phyloP scores from a whole-genome alignment of 2,888 invertebrate species.

The Erebia aethiops region DNA sequence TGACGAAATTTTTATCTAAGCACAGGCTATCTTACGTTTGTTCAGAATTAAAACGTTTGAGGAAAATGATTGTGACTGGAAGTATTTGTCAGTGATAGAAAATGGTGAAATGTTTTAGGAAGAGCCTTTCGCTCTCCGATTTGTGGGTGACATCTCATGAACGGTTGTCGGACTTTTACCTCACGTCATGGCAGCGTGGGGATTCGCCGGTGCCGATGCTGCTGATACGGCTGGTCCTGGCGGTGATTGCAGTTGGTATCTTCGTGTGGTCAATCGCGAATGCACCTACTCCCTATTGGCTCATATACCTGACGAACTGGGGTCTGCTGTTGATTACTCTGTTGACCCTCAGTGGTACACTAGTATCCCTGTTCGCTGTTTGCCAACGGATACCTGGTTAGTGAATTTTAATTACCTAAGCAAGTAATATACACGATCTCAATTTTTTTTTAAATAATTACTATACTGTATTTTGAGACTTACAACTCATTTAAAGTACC shows the following conservation, averaged over 20 bases:
- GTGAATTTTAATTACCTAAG: constrained; percentile 34
- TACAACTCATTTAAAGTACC: no score
- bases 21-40: constrained; percentile 11
- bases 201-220: constrained; percentile 67
- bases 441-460: no score
- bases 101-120: constrained; percentile 74
- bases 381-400: constrained; percentile 56
- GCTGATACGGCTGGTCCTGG: constrained; percentile 57
- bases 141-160: constrained; percentile 70
- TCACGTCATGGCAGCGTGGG: constrained; percentile 74
- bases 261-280: constrained; percentile 62
- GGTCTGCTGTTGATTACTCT: constrained; percentile 60
- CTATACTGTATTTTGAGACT: no score
- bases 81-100: constrained; percentile 29
- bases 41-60: not conserved
- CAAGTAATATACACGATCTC: not conserved
- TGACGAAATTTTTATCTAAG: constrained; percentile 47
- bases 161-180: constrained; percentile 67
- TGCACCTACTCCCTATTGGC: constrained; percentile 56
- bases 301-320: constrained; percentile 75
- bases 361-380: constrained; percentile 56
- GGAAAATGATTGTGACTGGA: constrained; percentile 20
- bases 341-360: constrained; percentile 56
- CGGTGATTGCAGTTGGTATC: constrained; percentile 53
- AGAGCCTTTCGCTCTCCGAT: constrained; percentile 57